phyloP scores from a whole-genome alignment of 2,113 vertebrate genomes.

The Ailurus styani region DNA sequence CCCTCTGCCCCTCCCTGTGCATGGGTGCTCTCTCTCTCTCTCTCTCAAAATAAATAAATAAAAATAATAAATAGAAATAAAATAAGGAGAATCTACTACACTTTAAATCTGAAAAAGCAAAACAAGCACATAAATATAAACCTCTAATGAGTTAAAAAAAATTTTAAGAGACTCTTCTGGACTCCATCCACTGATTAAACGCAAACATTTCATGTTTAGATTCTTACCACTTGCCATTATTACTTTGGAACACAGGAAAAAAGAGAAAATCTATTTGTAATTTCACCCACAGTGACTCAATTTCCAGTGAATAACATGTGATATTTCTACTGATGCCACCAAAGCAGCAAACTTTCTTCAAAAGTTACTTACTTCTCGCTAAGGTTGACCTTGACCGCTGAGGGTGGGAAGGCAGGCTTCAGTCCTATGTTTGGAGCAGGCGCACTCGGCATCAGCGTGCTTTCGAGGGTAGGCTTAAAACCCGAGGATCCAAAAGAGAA shows the following conservation, averaged over 20 bases:
- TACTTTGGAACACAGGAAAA: not conserved
- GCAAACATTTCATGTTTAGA: not conserved
- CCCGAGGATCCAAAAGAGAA: conserved; percentile 81
- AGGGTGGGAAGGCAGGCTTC: conserved; percentile 74
- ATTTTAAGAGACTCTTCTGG: not conserved
- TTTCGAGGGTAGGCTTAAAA: conserved; percentile 80
- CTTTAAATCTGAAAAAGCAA: not conserved
- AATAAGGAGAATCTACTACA: not conserved
- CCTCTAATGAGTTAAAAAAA: not conserved
- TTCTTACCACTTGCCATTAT: not conserved
- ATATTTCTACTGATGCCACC: not conserved
- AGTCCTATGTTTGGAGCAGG: conserved; percentile 57
- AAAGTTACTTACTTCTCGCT: conserved; percentile 87
- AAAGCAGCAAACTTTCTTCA: not conserved
- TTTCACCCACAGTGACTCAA: not conserved
- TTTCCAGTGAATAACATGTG: fast-evolving
- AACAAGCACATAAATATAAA: not conserved
- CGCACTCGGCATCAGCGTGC: not conserved
- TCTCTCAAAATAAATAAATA: not conserved
- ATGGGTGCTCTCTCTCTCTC: not conserved
- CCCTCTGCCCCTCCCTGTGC: not conserved
- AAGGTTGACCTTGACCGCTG: conserved; percentile 89
- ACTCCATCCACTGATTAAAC: not conserved
- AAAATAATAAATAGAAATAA: not conserved
- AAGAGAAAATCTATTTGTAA: not conserved